Evolutionary conservation across 2,888 invertebrate species (phyloP).

Genomic region (Dione juno): DNA sequence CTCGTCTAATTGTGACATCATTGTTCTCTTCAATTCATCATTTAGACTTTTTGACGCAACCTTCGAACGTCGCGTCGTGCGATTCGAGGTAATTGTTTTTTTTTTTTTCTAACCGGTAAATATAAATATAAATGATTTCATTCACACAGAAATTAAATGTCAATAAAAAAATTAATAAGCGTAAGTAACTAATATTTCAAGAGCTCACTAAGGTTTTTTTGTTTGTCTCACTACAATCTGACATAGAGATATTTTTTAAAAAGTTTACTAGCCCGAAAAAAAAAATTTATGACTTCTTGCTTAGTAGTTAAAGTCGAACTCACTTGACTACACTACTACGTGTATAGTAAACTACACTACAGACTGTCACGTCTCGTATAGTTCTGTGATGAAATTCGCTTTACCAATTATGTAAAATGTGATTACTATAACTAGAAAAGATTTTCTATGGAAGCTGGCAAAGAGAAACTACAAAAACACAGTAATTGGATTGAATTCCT

Average conservation of each 20-base stretch:
- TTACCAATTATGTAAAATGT: too few species aligned
- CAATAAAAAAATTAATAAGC: not conserved
- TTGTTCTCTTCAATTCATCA: slow-evolving; percentile 70
- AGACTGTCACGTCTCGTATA: too few species aligned
- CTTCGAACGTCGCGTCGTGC: slow-evolving; percentile 54
- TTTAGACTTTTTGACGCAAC: slow-evolving; percentile 60
- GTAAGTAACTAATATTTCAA: not conserved
- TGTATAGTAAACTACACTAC: too few species aligned
- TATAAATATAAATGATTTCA: slow-evolving; percentile 7
- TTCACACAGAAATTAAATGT: slow-evolving; percentile 1
- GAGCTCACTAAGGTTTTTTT: not conserved
- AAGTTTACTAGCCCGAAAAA: not conserved
- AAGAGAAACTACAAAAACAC: too few species aligned
- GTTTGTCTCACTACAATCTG: not conserved
- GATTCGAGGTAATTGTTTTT: slow-evolving; percentile 41
- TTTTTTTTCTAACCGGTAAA: not conserved
- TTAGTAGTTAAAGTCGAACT: not conserved
- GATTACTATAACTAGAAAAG: too few species aligned
- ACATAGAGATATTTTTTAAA: not conserved
- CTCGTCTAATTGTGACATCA: slow-evolving; percentile 77
- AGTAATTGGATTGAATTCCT: too few species aligned
- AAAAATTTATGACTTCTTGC: not conserved
- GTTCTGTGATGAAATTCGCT: too few species aligned
- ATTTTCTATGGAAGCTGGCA: too few species aligned
- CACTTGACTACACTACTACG: too few species aligned